Evolutionary conservation across 2,888 invertebrate species (phyloP).

Genomic region (Agonopterix arenella): DNA sequence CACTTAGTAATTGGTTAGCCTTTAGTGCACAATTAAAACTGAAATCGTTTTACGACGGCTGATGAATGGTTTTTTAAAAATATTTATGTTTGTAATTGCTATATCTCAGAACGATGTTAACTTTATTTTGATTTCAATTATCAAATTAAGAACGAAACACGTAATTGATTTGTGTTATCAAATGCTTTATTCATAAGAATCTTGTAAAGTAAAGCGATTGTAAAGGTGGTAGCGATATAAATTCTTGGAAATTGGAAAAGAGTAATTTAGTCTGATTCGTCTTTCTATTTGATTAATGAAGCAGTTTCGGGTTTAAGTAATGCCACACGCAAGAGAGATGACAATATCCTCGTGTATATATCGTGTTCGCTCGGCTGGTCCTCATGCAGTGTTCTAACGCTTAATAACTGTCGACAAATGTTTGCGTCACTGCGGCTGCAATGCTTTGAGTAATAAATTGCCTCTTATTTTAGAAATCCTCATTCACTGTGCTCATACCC

Average conservation of each 20-base stretch:
- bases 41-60: conserved; percentile 27
- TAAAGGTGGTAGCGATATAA: conserved; percentile 8
- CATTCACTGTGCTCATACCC: conserved; percentile 53
- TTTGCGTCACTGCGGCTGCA: conserved; percentile 66
- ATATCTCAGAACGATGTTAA: conserved; percentile 15
- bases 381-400: conserved; percentile 59
- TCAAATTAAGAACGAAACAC: conserved; percentile 15
- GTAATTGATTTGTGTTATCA: conserved; percentile 17
- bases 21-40: conserved; percentile 27
- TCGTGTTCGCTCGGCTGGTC: conserved; percentile 43
- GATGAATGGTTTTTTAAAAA: conserved; percentile 20
- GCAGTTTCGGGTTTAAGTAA: conserved; percentile 39
- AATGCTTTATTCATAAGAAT: neutral
- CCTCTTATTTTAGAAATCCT: conserved; percentile 71
- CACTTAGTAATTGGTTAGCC: conserved; percentile 17
- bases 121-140: conserved; percentile 13
- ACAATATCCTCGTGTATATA: conserved; percentile 34
- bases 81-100: conserved; percentile 19
- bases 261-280: conserved; percentile 51
- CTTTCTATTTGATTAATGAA: conserved; percentile 37
- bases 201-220: conserved; percentile 7
- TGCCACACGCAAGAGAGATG: conserved; percentile 42
- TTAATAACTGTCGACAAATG: conserved; percentile 72
- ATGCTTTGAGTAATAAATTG: conserved; percentile 67
- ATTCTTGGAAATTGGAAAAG: conserved; percentile 26